Percentiles rank a stretch among this genome's conserved stretches.
These are phyloP conservation scores for Megaceryle alcyon DNA, from an alignment of 2,797 vertebrate species.

Conservation along the genomic window DNA sequence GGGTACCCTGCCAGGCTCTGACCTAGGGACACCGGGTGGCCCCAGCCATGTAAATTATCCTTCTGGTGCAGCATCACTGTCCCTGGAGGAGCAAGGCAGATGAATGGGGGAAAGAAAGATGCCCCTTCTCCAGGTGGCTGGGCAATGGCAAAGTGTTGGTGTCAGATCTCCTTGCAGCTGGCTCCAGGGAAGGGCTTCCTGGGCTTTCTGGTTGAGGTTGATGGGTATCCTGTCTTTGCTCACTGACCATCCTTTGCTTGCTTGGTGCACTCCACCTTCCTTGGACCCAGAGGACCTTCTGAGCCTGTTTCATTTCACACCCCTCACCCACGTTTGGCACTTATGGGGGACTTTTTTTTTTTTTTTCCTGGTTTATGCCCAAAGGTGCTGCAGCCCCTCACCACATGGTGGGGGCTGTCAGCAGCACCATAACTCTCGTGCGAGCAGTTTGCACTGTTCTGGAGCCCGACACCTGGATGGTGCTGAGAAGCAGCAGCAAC, in stretches of 20 bases:
- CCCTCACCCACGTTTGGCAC: fast-evolving
- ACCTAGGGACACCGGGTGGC: fast-evolving
- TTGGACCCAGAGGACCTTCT: background rate
- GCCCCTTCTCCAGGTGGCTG: background rate
- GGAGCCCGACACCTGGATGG: fast-evolving
- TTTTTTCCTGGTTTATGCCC: background rate
- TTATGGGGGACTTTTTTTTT: background rate
- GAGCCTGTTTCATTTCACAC: background rate
- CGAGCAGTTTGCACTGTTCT: background rate
- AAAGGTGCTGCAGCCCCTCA: fast-evolving
- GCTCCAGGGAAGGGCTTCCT: background rate
- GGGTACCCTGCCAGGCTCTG: background rate
- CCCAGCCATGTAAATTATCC: background rate
- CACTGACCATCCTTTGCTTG: background rate
- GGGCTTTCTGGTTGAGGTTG: background rate
- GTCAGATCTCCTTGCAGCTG: background rate
- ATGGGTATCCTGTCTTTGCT: background rate
- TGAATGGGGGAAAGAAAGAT: background rate
- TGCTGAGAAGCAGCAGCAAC: background rate
- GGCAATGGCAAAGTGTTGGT: background rate
- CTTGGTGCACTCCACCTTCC: background rate
- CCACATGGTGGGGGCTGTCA: fast-evolving
- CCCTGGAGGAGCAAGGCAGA: background rate
- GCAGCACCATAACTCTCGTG: fast-evolving
- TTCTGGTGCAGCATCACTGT: background rate